A percentile compares a stretch with the other conserved stretches of the same genome.
Evolutionary conservation across 2,113 vertebrate genomes (phyloP).

Genomic region (Paracanthobrama guichenoti): DNA sequence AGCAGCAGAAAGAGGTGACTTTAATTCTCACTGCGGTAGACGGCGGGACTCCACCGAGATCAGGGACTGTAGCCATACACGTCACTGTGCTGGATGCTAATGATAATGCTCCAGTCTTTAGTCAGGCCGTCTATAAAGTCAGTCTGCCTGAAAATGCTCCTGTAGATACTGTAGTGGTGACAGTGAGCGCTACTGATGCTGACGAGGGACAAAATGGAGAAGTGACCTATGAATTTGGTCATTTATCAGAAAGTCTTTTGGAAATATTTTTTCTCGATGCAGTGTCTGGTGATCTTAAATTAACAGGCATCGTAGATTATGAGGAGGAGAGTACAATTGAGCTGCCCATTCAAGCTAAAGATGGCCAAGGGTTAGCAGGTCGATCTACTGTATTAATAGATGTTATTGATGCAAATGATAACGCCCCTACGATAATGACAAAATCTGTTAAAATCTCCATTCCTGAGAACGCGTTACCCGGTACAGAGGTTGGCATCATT

Average conservation of each 20-base stretch:
- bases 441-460: neutral
- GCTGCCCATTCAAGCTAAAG: slow-evolving; percentile 58
- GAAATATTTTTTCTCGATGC: slow-evolving; percentile 47
- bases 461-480: slow-evolving; percentile 44
- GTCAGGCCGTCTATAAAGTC: slow-evolving; percentile 55
- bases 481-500: slow-evolving; percentile 75
- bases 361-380: slow-evolving; percentile 60
- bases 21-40: slow-evolving; percentile 62
- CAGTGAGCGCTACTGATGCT: too few relatives aligned
- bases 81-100: slow-evolving; percentile 10
- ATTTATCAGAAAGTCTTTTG: neutral
- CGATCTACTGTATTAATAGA: slow-evolving; percentile 64
- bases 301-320: slow-evolving; percentile 48
- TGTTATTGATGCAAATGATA: slow-evolving; percentile 58
- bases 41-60: slow-evolving; percentile 1
- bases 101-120: slow-evolving; percentile 12
- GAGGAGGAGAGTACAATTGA: slow-evolving; percentile 55
- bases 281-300: slow-evolving; percentile 37
- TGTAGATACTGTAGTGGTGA: slow-evolving; percentile 9
- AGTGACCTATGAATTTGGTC: too few relatives aligned
- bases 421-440: slow-evolving; percentile 58
- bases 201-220: too few relatives aligned
- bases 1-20: slow-evolving; percentile 54
- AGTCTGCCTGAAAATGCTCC: slow-evolving; percentile 66
- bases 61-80: neutral